A percentile compares a stretch with the other conserved stretches of the same genome.
phyloP scores from a whole-genome alignment of 2,797 vertebrate genomes.

The Phoxinus dragarum region DNA sequence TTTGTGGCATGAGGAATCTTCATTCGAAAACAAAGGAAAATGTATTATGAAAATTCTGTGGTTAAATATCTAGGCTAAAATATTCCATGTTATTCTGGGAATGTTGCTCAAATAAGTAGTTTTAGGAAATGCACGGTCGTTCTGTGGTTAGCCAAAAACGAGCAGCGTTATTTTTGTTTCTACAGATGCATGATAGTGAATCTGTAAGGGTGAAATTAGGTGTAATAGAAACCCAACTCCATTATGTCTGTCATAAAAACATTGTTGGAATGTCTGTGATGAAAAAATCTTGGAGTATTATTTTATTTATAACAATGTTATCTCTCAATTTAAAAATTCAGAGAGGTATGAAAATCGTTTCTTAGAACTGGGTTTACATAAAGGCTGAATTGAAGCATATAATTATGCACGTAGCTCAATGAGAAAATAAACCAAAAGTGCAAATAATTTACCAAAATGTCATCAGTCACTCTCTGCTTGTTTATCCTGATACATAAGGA shows the following conservation, averaged over 20 bases:
- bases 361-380: conserved; percentile 42
- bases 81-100: conserved; percentile 41
- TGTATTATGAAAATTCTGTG: neutral
- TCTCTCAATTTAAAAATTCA: neutral
- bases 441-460: conserved; percentile 23
- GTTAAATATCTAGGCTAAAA: conserved; percentile 14
- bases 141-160: conserved; percentile 54
- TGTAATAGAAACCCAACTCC: conserved; percentile 59
- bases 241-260: conserved; percentile 51
- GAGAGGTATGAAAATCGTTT: conserved; percentile 38
- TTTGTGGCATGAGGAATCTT: conserved; percentile 19
- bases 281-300: conserved; percentile 42
- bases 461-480: conserved; percentile 19
- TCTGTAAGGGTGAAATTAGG: conserved; percentile 63
- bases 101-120: conserved; percentile 60
- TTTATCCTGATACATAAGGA: conserved; percentile 5
- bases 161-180: conserved; percentile 53
- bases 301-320: conserved; percentile 27
- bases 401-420: conserved; percentile 19
- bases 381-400: neutral
- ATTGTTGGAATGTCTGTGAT: conserved; percentile 49
- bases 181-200: conserved; percentile 64
- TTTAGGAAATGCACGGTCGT: conserved; percentile 62
- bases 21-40: conserved; percentile 3
- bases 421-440: conserved; percentile 33